Evolutionary conservation across 1,140 invertebrate species (phyloP), one percentile per base, ranked within the genome.

Genomic region (Augochlora pura): DNA sequence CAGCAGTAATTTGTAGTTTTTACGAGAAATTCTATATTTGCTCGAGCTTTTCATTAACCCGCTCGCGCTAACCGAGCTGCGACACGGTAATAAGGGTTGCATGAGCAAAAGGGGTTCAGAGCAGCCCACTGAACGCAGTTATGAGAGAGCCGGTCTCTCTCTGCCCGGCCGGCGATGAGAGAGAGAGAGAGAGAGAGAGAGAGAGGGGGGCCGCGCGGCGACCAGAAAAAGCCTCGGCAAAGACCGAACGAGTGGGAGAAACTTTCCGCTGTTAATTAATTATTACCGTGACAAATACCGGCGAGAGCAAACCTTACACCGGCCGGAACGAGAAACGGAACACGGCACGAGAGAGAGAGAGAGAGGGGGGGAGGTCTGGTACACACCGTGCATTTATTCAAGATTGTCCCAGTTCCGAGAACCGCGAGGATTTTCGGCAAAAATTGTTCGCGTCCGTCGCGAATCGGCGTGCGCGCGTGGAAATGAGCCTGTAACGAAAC

Each of bases 21-120:
- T 80, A 87, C 78, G 83, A 80, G 80, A 87, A 82, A 85, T 85
- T 85, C 74, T 86, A 85, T 87, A 89, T 88, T 89, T 88, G 78
- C 84, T 67, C 82, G 84, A 84, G 87, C 80, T 88, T 87, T 88
- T 87, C 83, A 88, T 88, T 88, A 87, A 82, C 86, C 84, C 83
- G 67, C 86, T 86, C 82, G 80, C 60, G 85, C 81, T 88, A 86
- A 87, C 86, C 80, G 72, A 76, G 86, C 86, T 81, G 86, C 85
- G 85, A 86, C 85, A 86, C 77, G 81, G 81, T 87, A 87, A 87
- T 87, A 87, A 87, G 86, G 86, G 86, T 72, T 73, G 83, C 68
- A 76, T 21, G 62, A 73, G 67, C 63, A 54, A 77, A 80, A 80
- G 82, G 81, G 77, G 70, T 83, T 80, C 68, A 64, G 32, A 16